A percentile compares a stretch with the other conserved stretches of the same genome.
phyloP scores from a whole-genome alignment of 2,888 invertebrate genomes.

The Drosophila colorata region DNA sequence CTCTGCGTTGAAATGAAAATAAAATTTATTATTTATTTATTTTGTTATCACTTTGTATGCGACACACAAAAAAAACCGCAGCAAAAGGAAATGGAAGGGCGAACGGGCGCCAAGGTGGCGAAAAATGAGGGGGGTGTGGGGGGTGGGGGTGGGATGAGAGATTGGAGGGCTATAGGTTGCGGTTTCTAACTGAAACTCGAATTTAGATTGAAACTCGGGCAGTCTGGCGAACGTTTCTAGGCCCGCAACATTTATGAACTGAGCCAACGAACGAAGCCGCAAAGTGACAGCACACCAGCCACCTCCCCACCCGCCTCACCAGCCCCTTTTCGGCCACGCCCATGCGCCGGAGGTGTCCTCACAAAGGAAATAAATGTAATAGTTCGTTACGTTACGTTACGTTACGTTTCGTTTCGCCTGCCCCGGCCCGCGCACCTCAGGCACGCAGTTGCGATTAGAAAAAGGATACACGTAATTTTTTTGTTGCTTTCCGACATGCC shows the following conservation, averaged over 20 bases:
- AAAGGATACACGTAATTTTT: constrained; percentile 77
- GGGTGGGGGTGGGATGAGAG: background rate
- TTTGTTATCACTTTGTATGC: constrained; percentile 78
- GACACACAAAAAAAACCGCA: constrained; percentile 55
- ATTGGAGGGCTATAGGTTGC: background rate
- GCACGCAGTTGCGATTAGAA: constrained; percentile 72
- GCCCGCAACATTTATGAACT: constrained; percentile 70
- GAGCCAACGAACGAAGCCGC: constrained; percentile 56
- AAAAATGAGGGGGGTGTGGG: background rate
- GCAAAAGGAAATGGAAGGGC: constrained; percentile 31
- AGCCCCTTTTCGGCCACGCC: constrained; percentile 17
- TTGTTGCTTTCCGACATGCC: constrained; percentile 53
- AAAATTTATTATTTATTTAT: constrained; percentile 79
- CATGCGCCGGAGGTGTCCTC: constrained; percentile 28
- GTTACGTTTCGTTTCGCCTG: constrained; percentile 26
- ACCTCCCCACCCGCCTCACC: no score
- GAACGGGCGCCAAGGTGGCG: constrained; percentile 1
- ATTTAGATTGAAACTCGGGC: constrained; percentile 31
- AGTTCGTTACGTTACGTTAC: constrained; percentile 59
- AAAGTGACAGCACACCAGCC: constrained; percentile 53
- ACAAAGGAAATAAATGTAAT: constrained; percentile 72
- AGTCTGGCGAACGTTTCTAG: constrained; percentile 30
- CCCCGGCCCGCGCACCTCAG: background rate
- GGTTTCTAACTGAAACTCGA: constrained; percentile 14
- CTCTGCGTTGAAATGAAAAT: constrained; percentile 70